These are phyloP conservation scores for Drosophila bocki DNA, from an alignment of 1,140 invertebrate species.

Conservation along the genomic window DNA sequence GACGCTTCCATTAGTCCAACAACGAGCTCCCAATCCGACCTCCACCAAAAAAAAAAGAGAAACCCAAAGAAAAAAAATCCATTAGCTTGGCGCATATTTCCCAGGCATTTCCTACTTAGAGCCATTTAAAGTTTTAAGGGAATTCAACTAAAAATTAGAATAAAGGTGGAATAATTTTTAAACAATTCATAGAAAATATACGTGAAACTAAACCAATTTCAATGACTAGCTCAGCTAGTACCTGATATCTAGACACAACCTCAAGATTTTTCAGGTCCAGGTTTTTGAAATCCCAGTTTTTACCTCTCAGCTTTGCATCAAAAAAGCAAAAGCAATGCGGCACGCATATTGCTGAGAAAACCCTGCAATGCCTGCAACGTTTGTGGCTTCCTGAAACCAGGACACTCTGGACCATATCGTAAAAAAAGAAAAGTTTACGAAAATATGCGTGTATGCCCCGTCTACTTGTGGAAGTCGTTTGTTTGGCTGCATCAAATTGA, in stretches of 20 bases:
- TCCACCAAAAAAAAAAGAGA: conserved; percentile 42
- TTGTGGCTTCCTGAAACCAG: conserved; percentile 31
- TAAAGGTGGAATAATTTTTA: too few relatives aligned
- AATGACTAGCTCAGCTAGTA: neutral
- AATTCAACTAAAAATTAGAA: too few relatives aligned
- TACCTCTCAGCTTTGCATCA: neutral
- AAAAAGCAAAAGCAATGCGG: conserved; percentile 21
- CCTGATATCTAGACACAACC: neutral
- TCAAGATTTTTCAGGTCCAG: neutral
- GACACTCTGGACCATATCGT: conserved; percentile 8
- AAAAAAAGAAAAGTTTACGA: conserved; percentile 16
- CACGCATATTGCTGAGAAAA: conserved; percentile 56
- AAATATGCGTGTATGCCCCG: conserved; percentile 23
- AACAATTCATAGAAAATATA: neutral
- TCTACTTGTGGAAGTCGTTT: conserved; percentile 19
- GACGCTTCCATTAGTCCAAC: conserved; percentile 68
- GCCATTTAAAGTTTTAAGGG: conserved; percentile 63
- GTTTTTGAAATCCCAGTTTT: conserved; percentile 15
- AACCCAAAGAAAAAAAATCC: conserved; percentile 51
- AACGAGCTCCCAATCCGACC: conserved; percentile 34
- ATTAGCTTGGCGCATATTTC: conserved; percentile 75
- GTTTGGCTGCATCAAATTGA: conserved; percentile 60
- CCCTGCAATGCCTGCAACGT: conserved; percentile 40
- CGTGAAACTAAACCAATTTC: neutral
- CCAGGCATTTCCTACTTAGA: conserved; percentile 61